Percentiles rank a stretch among this genome's conserved stretches.
phyloP scores from a whole-genome alignment of 2,888 invertebrate genomes.

The Dinocampus coccinellae region DNA sequence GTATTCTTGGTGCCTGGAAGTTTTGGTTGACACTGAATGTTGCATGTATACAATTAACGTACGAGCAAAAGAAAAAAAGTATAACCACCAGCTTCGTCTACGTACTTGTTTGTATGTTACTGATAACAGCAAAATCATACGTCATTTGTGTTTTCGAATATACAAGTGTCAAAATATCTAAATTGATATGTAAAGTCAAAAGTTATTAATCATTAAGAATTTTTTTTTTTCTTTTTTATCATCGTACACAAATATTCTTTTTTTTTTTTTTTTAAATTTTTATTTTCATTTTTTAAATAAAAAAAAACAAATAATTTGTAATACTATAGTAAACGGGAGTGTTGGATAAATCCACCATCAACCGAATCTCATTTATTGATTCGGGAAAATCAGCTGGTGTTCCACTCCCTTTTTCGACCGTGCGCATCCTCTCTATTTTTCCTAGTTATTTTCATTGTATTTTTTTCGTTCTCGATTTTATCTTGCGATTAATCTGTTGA shows the following conservation, averaged over 20 bases:
- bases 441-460: conserved; percentile 18
- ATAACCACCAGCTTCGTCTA: conserved; percentile 47
- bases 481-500: neutral
- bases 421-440: conserved; percentile 38
- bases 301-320: conserved; percentile 32
- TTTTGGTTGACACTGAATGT: conserved; percentile 55
- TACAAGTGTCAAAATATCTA: neutral
- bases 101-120: conserved; percentile 64
- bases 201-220: neutral
- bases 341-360: conserved; percentile 28
- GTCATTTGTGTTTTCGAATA: neutral
- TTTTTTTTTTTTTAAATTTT: too few relatives aligned
- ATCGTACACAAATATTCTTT: conserved; percentile 3
- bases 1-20: conserved; percentile 25
- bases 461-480: neutral
- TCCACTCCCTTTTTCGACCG: conserved; percentile 28
- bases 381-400: conserved; percentile 21
- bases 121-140: conserved; percentile 22
- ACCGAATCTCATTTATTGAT: conserved; percentile 31
- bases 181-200: neutral
- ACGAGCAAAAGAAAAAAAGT: conserved; percentile 29
- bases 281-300: too few relatives aligned
- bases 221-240: neutral
- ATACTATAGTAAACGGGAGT: conserved; percentile 15
- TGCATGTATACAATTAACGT: conserved; percentile 58